Evolutionary conservation across 2,113 vertebrate genomes (phyloP).

Genomic region (Aegypius monachus): DNA sequence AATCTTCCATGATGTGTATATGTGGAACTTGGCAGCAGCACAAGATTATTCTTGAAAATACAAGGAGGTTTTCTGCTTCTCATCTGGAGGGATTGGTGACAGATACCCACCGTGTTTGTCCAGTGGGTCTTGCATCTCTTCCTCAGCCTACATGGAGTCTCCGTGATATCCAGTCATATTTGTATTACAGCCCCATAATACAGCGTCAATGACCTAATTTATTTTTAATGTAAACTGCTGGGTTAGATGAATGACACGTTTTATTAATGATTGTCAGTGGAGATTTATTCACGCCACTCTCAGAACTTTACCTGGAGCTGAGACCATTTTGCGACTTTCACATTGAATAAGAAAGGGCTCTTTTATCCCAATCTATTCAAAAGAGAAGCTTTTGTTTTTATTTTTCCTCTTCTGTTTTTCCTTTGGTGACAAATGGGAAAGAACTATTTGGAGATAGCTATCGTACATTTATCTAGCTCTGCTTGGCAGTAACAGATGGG

Average conservation of each 20-base stretch:
- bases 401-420: background rate
- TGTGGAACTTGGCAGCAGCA: background rate
- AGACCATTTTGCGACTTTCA: background rate
- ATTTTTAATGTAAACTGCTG: background rate
- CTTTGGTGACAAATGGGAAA: background rate
- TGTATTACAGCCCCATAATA: background rate
- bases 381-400: background rate
- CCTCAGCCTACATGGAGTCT: background rate
- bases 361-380: background rate
- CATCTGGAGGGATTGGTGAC: background rate
- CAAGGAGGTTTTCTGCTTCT: background rate
- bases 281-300: background rate
- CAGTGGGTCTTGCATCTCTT: background rate
- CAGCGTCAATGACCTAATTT: background rate
- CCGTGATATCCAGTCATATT: background rate
- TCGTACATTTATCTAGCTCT: background rate
- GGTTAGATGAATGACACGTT: background rate
- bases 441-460: background rate
- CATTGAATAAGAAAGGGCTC: background rate
- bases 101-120: background rate
- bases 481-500: background rate
- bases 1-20: background rate
- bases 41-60: background rate
- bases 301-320: background rate
- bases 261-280: background rate